phyloP scores from a whole-genome alignment of 2,888 invertebrate species.

The Theristus sp. region DNA sequence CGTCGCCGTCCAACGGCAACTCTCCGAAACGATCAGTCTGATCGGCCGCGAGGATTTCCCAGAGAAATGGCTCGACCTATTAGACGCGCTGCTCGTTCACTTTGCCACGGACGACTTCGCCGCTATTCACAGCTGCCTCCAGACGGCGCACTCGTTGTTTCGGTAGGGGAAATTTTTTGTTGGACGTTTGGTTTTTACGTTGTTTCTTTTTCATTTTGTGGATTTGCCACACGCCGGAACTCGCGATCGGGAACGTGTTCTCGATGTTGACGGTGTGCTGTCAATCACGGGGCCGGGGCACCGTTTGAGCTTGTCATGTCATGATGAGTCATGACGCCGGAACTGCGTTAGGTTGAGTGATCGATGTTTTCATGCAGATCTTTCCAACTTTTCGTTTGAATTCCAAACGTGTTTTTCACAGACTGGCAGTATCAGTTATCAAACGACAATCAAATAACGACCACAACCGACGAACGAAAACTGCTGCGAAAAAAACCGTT shows the following conservation, averaged over 20 bases:
- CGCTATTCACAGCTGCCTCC: conserved; percentile 75
- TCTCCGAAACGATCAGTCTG: conserved; percentile 76
- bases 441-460: too few species aligned
- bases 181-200: conserved; percentile 27
- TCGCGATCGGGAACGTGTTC: too few species aligned
- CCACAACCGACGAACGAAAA: background rate
- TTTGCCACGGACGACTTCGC: conserved; percentile 49
- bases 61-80: conserved; percentile 77
- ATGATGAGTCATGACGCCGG: too few species aligned
- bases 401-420: too few species aligned
- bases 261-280: background rate
- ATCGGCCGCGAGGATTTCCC: conserved; percentile 96
- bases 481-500: too few species aligned
- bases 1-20: background rate
- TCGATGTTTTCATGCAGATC: too few species aligned
- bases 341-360: too few species aligned
- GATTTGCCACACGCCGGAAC: too few species aligned
- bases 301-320: too few species aligned
- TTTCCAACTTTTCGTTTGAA: too few species aligned
- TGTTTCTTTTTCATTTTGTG: background rate
- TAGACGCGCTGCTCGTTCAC: conserved; percentile 78
- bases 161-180: conserved; percentile 41
- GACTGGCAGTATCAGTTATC: too few species aligned
- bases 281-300: too few species aligned
- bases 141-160: conserved; percentile 88